phyloP scores from a whole-genome alignment of 2,797 vertebrate species.

The Anabas testudineus region DNA sequence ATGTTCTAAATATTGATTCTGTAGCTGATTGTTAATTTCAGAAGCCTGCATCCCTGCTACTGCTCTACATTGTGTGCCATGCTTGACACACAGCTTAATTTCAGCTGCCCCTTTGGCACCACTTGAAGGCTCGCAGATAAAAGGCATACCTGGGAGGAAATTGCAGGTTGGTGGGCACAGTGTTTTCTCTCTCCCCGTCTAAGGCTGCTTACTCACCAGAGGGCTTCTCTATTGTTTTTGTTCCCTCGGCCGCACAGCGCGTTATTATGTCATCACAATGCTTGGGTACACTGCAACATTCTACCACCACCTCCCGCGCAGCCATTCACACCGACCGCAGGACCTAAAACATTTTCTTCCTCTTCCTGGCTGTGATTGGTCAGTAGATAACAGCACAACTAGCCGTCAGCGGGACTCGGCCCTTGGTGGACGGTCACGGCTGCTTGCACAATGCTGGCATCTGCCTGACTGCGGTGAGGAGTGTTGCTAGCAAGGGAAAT shows the following conservation, averaged over 20 bases:
- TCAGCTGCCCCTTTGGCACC: conserved; percentile 67
- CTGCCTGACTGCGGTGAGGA: conserved; percentile 68
- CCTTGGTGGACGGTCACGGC: conserved; percentile 20
- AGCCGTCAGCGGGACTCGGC: conserved; percentile 7
- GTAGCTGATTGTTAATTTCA: neutral
- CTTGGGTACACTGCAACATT: conserved; percentile 22
- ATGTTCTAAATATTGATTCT: neutral
- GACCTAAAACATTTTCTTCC: conserved; percentile 12
- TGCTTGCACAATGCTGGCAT: conserved; percentile 53
- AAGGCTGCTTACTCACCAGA: conserved; percentile 37
- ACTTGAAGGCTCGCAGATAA: conserved; percentile 81
- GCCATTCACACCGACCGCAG: conserved; percentile 17
- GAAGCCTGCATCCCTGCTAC: neutral
- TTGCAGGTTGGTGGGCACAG: conserved; percentile 70
- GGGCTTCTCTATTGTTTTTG: conserved; percentile 38
- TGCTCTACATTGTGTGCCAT: neutral
- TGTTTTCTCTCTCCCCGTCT: conserved; percentile 63
- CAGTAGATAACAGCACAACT: conserved; percentile 21
- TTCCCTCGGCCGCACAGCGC: conserved; percentile 17
- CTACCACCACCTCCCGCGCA: conserved; percentile 14
- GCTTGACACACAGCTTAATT: conserved; percentile 21
- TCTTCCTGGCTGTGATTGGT: conserved; percentile 37
- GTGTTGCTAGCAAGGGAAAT: conserved; percentile 68
- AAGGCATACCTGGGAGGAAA: conserved; percentile 83
- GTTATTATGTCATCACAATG: conserved; percentile 45